phyloP scores from a whole-genome alignment of 2,113 vertebrate species.

The Colossoma macropomum region DNA sequence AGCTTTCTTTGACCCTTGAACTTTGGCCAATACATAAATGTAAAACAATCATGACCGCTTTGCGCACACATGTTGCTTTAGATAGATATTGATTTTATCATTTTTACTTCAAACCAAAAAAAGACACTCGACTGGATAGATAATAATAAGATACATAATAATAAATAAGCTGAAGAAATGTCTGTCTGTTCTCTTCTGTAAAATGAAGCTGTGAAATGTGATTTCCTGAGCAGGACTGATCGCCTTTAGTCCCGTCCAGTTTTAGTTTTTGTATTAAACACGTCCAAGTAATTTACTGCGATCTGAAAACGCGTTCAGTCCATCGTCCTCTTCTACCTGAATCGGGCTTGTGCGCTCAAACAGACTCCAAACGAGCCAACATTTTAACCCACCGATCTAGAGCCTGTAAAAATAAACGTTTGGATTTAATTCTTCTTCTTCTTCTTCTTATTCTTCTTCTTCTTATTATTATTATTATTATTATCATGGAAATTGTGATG shows the following conservation, averaged over 20 bases:
- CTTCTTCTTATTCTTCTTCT: too few species aligned
- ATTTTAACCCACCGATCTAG: too few species aligned
- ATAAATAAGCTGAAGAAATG: neutral
- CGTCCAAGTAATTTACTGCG: neutral
- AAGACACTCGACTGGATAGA: neutral
- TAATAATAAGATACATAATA: neutral
- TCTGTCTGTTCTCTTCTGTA: neutral
- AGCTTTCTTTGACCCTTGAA: constrained; percentile 1
- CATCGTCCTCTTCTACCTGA: neutral
- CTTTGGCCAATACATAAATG: neutral
- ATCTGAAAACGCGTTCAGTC: neutral
- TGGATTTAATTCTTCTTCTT: too few species aligned
- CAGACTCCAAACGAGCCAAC: neutral
- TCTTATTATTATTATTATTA: too few species aligned
- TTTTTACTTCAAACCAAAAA: neutral
- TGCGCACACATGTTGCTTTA: constrained; percentile 11
- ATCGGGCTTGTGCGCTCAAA: neutral
- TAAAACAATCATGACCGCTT: neutral
- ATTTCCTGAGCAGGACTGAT: too few species aligned
- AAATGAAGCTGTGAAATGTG: too few species aligned
- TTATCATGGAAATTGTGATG: too few species aligned
- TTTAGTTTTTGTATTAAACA: neutral
- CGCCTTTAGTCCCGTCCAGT: too few species aligned
- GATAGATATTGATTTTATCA: neutral
- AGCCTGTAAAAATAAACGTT: too few species aligned